Evolutionary conservation across 2,113 vertebrate species (phyloP).

Genomic region (Nothocercus nigrocapillus): DNA sequence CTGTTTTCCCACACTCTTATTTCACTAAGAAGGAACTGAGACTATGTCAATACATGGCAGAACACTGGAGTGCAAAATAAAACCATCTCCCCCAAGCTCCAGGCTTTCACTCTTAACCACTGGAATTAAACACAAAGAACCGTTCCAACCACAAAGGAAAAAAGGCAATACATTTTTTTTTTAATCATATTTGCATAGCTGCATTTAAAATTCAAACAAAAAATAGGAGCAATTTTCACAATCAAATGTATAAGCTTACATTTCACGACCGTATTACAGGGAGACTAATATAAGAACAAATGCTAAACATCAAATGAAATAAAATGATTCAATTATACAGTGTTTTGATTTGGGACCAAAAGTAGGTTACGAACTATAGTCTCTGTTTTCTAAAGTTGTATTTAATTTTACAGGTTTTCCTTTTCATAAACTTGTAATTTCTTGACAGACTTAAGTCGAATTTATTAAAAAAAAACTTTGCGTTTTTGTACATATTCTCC

Average conservation of each 20-base stretch:
- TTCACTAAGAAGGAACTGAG: background rate
- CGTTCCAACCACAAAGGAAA: constrained; percentile 14
- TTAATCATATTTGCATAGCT: background rate
- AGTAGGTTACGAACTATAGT: background rate
- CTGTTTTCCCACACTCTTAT: background rate
- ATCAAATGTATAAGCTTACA: background rate
- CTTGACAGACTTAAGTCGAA: background rate
- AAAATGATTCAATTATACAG: background rate
- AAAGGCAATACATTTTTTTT: background rate
- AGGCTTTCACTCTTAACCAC: constrained; percentile 46
- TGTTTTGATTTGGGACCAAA: background rate
- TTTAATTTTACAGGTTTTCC: background rate
- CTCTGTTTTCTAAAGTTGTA: background rate
- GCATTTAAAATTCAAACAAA: background rate
- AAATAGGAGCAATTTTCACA: background rate
- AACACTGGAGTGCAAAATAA: background rate
- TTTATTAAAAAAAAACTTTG: background rate
- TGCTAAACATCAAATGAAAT: background rate
- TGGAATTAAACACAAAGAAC: constrained; percentile 14
- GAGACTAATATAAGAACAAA: background rate
- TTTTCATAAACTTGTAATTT: background rate
- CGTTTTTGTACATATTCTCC: background rate
- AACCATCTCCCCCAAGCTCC: background rate
- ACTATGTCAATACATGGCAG: background rate
- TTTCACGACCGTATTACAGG: background rate